Conservation (phyloP, 2,888 invertebrate genomes). For the Microctonus brassicae region DNA sequence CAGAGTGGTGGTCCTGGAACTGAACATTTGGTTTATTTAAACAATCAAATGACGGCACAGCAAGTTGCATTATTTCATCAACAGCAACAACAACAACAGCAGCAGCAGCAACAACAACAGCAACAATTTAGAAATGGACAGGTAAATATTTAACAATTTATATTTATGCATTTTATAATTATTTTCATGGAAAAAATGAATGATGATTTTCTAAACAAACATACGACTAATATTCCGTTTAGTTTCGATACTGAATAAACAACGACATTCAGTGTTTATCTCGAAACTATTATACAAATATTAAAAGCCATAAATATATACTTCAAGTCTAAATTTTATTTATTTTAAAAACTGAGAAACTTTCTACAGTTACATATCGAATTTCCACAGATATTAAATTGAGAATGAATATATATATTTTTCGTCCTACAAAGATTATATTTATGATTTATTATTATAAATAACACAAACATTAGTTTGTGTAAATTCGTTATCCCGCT, state of each 20-base stretch:
- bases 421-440: not conserved
- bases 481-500: not conserved
- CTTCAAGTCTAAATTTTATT: no score
- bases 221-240: not conserved
- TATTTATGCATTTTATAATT: not conserved
- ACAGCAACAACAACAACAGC: constrained; percentile 71
- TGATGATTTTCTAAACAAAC: not conserved
- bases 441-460: not conserved
- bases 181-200: not conserved
- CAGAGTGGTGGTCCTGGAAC: constrained; percentile 74
- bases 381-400: no score
- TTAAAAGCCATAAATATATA: no score
- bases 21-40: constrained; percentile 72
- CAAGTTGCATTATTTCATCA: constrained; percentile 67
- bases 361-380: no score
- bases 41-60: constrained; percentile 69
- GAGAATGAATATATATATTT: no score
- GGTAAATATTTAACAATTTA: constrained; percentile 53
- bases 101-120: constrained; percentile 76
- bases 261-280: not conserved
- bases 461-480: not conserved
- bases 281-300: not conserved
- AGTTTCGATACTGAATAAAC: not conserved
- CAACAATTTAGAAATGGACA: constrained; percentile 69
- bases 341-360: no score